Percentiles rank a stretch among this genome's conserved stretches.
These are phyloP conservation scores for Alosa sapidissima DNA, from an alignment of 2,797 vertebrate species.

Conservation along the genomic window DNA sequence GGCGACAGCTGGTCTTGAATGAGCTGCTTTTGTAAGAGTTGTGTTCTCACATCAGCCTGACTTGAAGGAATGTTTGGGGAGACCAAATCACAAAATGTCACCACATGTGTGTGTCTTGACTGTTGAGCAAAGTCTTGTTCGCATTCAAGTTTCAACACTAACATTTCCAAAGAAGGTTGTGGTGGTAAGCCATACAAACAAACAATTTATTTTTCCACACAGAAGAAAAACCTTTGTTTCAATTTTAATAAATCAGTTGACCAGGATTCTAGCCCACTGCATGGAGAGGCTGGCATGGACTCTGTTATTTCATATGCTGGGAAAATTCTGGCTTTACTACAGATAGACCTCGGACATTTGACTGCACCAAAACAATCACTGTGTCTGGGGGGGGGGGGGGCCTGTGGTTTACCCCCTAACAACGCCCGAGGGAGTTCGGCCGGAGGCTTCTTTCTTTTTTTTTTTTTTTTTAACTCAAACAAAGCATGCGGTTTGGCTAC, in stretches of 20 bases:
- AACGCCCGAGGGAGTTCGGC: not conserved
- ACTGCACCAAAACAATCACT: slow-evolving; percentile 41
- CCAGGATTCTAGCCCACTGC: slow-evolving; percentile 24
- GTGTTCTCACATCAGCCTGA: slow-evolving; percentile 3
- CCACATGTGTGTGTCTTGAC: slow-evolving; percentile 4
- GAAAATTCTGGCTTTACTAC: slow-evolving; percentile 32
- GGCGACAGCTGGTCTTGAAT: slow-evolving; percentile 14
- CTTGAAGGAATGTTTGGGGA: slow-evolving; percentile 3
- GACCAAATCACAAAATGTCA: slow-evolving; percentile 20
- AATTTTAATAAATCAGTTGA: slow-evolving; percentile 32
- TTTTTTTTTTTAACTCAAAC: not conserved
- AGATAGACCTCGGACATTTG: slow-evolving; percentile 37
- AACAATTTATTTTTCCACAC: slow-evolving; percentile 23
- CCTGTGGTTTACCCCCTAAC: slow-evolving; percentile 19
- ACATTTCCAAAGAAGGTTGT: not conserved
- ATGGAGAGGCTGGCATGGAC: slow-evolving; percentile 36
- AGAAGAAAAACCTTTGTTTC: slow-evolving; percentile 15
- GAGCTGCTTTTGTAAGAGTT: not conserved
- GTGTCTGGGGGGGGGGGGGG: slow-evolving; percentile 1
- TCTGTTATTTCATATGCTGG: slow-evolving; percentile 28
- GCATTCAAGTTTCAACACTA: slow-evolving; percentile 14
- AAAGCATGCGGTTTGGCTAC: slow-evolving; percentile 20
- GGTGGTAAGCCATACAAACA: slow-evolving; percentile 13
- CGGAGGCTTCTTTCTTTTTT: not conserved
- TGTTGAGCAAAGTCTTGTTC: slow-evolving; percentile 10